These are phyloP conservation scores for Lamprotornis superbus DNA, from an alignment of 2,113 vertebrate species.

Conservation along the genomic window DNA sequence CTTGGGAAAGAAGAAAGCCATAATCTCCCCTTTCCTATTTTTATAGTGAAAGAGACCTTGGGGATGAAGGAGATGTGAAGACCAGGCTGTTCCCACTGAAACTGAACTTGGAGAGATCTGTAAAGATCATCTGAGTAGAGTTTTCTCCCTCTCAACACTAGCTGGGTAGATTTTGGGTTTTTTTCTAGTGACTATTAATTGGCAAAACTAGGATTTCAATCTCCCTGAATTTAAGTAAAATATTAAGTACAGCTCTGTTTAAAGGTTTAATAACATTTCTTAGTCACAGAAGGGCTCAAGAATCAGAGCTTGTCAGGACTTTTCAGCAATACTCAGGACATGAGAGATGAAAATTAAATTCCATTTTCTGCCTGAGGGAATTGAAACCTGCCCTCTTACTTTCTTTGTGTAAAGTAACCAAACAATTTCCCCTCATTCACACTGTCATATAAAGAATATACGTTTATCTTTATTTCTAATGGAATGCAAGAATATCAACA, in stretches of 20 bases:
- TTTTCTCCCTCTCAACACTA: neutral
- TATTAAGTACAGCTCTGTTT: neutral
- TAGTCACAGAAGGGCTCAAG: neutral
- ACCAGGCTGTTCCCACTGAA: neutral
- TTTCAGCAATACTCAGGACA: neutral
- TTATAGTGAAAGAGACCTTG: neutral
- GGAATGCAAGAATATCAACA: neutral
- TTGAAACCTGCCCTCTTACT: neutral
- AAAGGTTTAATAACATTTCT: neutral
- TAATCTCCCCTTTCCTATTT: neutral
- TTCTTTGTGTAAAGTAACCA: neutral
- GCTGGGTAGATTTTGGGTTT: neutral
- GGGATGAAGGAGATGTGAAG: neutral
- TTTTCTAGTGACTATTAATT: neutral
- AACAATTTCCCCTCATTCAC: neutral
- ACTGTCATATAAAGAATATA: neutral
- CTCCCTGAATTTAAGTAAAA: neutral
- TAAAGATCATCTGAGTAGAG: neutral
- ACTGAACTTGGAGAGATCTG: neutral
- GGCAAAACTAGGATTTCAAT: neutral
- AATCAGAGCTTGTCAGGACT: neutral
- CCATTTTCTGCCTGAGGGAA: neutral
- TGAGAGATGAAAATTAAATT: neutral
- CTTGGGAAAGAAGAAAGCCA: neutral
- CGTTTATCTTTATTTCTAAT: neutral